Base-by-base conservation (phyloP, 2,797 vertebrate genomes). In the Prionace glauca region DNA sequence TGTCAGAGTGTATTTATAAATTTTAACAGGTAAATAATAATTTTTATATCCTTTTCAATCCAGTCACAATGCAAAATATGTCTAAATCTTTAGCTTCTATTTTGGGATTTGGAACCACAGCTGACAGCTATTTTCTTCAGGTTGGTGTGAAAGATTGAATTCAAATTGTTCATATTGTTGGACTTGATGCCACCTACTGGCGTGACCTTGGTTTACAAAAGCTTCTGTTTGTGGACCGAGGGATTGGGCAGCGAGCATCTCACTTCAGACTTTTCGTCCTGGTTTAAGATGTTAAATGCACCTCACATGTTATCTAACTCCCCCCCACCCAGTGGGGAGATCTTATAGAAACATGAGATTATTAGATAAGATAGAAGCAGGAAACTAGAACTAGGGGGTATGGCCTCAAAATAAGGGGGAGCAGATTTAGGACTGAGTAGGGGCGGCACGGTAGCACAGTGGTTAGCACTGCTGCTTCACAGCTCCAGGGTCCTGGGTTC, bases 171-270 rank as follows among this genome's bases (percentile, higher is more conserved):
- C 62, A 92, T 69, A 92, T 4, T 92, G 60, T 92, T 92, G 90
- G 65, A 69, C 20, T 92, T 69, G 90, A 92, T 92, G 90, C 65
- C 62, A 67, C 20, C 90, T 92, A 36, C 90, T 69, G 90, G 90
- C 41, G 36, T 24, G 10, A 69, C 62, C 14, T 62, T 29, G 41
- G n/a, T 69, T 92, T 24, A 67, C n/a, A 92, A 69, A 36, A 90
- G 56, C 60, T 62, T 26, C 41, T 41, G 67, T 41, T 32, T 36
- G 12, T 90, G 1, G n/a, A 32, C 65, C 0, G 24, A 92, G 65
- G 14, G 32, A 3, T 91, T 81, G n/a, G 36, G 79, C 79, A 81
- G 16, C 36, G 79, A 41, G 5, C 7, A n/a, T 81, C 18, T 20
- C 7, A 41, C 18, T 41, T 92, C 32, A 92, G 16, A 91, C 1